phyloP scores from a whole-genome alignment of 2,113 vertebrate genomes.

The Cryptoleucopteryx plumbea region DNA sequence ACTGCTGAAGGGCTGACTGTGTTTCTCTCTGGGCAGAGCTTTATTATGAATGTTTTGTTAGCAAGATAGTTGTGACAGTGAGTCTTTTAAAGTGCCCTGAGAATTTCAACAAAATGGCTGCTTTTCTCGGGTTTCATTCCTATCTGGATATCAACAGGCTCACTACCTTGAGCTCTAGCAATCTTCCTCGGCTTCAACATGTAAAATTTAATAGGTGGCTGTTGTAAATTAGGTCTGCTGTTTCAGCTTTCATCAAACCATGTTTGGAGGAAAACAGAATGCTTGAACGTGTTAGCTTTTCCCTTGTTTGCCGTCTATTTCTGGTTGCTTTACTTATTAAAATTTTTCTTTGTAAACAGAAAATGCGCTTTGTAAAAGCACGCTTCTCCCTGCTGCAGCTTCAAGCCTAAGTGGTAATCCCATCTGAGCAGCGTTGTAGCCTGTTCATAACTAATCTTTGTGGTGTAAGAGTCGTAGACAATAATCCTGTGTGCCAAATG shows the following conservation, averaged over 20 bases:
- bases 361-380: not conserved
- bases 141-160: not conserved
- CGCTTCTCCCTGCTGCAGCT: not conserved
- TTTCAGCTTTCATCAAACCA: not conserved
- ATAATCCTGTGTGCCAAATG: not conserved
- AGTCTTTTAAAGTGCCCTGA: not conserved
- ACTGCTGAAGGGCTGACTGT: not conserved
- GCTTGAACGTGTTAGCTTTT: accelerated
- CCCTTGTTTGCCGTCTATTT: not conserved
- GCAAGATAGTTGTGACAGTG: not conserved
- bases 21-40: not conserved
- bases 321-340: not conserved
- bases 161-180: not conserved
- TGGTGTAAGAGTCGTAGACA: not conserved
- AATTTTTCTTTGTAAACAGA: not conserved
- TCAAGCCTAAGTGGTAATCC: not conserved
- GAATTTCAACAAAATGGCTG: constrained; percentile 46
- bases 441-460: not conserved
- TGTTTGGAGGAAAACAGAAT: accelerated
- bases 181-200: accelerated
- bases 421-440: not conserved
- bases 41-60: not conserved
- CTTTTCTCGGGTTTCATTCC: not conserved
- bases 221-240: not conserved
- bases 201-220: not conserved